phyloP scores from a whole-genome alignment of 2,888 invertebrate species.

The Willowsia nigromaculata region DNA sequence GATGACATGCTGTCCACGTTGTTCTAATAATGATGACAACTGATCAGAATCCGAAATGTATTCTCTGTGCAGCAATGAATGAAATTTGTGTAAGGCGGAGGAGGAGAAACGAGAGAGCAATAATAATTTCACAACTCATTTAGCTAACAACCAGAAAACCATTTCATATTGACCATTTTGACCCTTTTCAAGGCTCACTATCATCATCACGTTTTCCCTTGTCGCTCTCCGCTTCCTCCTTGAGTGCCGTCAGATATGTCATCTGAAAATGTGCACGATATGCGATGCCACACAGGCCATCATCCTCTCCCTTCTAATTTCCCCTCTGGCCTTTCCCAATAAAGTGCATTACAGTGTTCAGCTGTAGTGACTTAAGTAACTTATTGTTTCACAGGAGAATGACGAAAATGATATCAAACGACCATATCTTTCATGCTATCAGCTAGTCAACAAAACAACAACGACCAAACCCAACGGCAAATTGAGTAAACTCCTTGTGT shows the following conservation, averaged over 20 bases:
- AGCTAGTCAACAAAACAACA: background rate
- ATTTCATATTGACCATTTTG: background rate
- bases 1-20: conserved; percentile 41
- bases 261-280: background rate
- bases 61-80: background rate
- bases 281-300: background rate
- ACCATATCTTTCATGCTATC: background rate
- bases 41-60: conserved; percentile 17
- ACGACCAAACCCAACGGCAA: conserved; percentile 19
- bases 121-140: conserved; percentile 40
- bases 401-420: background rate
- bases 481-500: background rate
- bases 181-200: conserved; percentile 19
- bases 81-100: background rate
- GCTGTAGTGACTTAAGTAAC: conserved; percentile 45
- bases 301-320: conserved; percentile 42
- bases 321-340: conserved; percentile 62
- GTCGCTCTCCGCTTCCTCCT: background rate
- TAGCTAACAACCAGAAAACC: background rate
- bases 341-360: conserved; percentile 63
- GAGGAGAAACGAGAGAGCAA: background rate
- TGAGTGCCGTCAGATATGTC: background rate
- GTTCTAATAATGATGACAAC: conserved; percentile 33
- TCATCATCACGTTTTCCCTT: background rate
- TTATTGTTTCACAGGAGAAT: conserved; percentile 33